Evolutionary conservation across 2,113 vertebrate genomes (phyloP), one percentile per base, ranked within the genome.

Genomic region (Cottus gobio): DNA sequence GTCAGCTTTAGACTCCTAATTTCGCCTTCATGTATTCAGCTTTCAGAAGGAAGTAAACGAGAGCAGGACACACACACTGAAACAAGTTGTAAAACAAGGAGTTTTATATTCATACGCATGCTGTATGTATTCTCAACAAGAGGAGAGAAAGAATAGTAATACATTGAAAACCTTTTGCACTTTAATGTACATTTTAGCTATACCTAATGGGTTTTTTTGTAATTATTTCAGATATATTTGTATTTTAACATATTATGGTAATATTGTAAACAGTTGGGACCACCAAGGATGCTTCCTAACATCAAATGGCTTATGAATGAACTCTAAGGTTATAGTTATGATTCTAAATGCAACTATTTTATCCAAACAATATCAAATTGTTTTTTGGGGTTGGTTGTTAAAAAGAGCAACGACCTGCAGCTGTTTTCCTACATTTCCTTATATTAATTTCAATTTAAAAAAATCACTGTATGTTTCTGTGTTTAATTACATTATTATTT

Each of bases 1-100:
- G 57, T 75, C 74, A 81, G 74, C 44, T 74, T 87, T 61, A 60
- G 30, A 57, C 42, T 84, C 65, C 52, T 82, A 50, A 83, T 86
- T 81, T 88, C 20, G 50, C 30, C 16, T 15, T 71, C 36, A 26
- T 64, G 60, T 77, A 60, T 77, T 80, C 56, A 65, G 57, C 50
- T 61, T 26, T 7, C 62, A 60, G 70, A 58, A 62, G 63, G 46
- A 65, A 56, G 26, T 12, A 46, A 81, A 83, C 26, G n/a, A 71
- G 37, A 44, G 31, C n/a, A 30, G 62, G 58, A 72, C 52, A 62
- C 31, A 28, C 15, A 2, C 31, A 24, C 1, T 28, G 64, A 67
- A 54, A 63, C 31, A 62, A 4, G 0, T 60, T 68, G 26, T 64
- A 39, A 54, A 34, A 34, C 31, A 22, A 75, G 42, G 62, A 50